Percentiles rank a stretch among this genome's conserved stretches.
Evolutionary conservation across 2,113 vertebrate genomes (phyloP).

Genomic region (Ctenodactylus gundi): DNA sequence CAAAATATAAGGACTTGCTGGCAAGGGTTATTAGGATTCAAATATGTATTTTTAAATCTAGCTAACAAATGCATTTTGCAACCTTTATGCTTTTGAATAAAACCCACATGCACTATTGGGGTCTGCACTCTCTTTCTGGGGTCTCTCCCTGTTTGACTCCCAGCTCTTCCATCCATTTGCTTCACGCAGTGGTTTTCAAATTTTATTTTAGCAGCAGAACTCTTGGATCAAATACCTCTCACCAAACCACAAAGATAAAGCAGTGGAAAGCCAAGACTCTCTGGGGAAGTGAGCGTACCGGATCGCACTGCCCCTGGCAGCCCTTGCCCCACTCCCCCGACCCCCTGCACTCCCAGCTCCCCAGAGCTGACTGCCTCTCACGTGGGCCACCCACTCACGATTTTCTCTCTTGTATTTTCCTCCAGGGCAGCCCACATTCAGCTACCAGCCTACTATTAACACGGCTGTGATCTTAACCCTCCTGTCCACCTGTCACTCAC

Average conservation of each 20-base stretch:
- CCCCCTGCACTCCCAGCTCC: too few relatives aligned
- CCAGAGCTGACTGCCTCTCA: background rate
- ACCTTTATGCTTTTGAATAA: background rate
- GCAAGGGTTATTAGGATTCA: background rate
- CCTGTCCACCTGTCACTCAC: background rate
- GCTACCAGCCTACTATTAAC: background rate
- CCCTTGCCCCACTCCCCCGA: background rate
- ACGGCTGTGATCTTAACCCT: background rate
- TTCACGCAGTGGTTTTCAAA: background rate
- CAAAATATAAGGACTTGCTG: background rate
- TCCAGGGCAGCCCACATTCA: background rate
- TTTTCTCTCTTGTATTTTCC: background rate
- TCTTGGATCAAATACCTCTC: background rate
- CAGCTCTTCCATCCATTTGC: background rate
- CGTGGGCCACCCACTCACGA: too few relatives aligned
- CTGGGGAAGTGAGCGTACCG: background rate
- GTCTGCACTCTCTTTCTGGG: background rate
- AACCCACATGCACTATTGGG: accelerated
- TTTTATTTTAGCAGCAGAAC: background rate
- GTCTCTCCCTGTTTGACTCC: background rate
- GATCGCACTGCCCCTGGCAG: background rate
- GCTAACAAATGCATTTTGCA: background rate
- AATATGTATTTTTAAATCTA: background rate
- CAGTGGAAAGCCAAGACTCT: background rate
- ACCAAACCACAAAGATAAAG: background rate